phyloP scores from a whole-genome alignment of 2,113 vertebrate genomes.

The Perca flavescens region DNA sequence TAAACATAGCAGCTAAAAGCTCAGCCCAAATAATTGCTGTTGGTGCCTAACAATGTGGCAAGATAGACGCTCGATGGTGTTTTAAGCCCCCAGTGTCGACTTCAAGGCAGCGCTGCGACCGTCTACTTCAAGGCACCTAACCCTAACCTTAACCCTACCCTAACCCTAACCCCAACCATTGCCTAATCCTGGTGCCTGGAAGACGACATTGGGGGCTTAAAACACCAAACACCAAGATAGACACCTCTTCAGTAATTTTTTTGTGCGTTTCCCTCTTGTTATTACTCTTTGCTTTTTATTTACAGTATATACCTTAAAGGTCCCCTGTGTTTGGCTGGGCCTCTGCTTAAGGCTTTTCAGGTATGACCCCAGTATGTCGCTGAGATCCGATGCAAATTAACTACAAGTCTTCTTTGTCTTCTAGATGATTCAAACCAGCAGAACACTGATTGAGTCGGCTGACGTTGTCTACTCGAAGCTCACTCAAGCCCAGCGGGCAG shows the following conservation, averaged over 20 bases:
- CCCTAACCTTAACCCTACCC: no score
- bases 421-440: slow-evolving; percentile 94
- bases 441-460: slow-evolving; percentile 91
- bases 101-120: no score
- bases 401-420: slow-evolving; percentile 28
- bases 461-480: slow-evolving; percentile 90
- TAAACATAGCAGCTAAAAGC: slow-evolving; percentile 13
- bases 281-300: neutral
- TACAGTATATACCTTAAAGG: neutral
- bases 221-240: neutral
- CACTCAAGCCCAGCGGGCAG: slow-evolving; percentile 91
- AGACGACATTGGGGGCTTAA: no score
- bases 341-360: slow-evolving; percentile 1
- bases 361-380: neutral
- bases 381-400: slow-evolving; percentile 20
- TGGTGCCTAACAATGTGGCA: neutral
- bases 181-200: no score
- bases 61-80: neutral
- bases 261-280: neutral
- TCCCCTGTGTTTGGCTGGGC: neutral
- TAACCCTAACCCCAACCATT: no score
- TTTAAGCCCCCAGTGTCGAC: no score
- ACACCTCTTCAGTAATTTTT: neutral
- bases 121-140: no score
- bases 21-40: neutral